A percentile compares a stretch with the other conserved stretches of the same genome.
Conservation (phyloP, 2,888 invertebrate genomes). For the Spodoptera picta region DNA sequence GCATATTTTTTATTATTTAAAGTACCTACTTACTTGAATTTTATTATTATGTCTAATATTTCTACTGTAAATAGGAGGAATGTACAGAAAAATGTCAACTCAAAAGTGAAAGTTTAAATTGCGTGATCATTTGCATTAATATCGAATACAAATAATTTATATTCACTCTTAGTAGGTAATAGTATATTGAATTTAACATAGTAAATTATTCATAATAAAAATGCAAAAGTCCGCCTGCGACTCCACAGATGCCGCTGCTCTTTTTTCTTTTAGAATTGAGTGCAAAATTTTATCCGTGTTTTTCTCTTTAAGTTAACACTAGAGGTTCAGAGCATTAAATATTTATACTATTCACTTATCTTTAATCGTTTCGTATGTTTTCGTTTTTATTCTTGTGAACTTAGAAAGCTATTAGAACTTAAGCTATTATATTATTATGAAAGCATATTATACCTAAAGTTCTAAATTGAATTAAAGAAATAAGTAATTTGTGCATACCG, state of each 20-base stretch:
- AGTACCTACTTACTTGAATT: not conserved
- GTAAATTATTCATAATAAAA: no score
- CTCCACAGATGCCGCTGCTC: conserved; percentile 40
- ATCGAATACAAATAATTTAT: no score
- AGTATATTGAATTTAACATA: no score
- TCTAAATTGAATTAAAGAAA: no score
- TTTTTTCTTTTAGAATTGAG: conserved; percentile 47
- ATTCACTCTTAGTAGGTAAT: no score
- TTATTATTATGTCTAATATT: not conserved
- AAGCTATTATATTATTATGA: no score
- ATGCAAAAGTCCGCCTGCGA: not conserved
- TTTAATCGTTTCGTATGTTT: conserved; percentile 12
- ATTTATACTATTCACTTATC: conserved; percentile 41
- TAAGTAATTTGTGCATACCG: no score
- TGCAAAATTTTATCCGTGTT: conserved; percentile 51
- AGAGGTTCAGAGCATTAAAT: conserved; percentile 52
- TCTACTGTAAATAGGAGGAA: not conserved
- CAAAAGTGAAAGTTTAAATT: conserved; percentile 23
- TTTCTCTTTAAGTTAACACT: conserved; percentile 59
- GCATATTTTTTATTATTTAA: not conserved
- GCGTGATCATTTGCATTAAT: not conserved
- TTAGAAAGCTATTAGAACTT: no score
- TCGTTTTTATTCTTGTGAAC: not conserved
- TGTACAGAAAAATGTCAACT: conserved; percentile 18
- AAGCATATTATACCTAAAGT: no score